Conservation (phyloP, 2,888 invertebrate genomes). For the Acanthopleura granulata region DNA sequence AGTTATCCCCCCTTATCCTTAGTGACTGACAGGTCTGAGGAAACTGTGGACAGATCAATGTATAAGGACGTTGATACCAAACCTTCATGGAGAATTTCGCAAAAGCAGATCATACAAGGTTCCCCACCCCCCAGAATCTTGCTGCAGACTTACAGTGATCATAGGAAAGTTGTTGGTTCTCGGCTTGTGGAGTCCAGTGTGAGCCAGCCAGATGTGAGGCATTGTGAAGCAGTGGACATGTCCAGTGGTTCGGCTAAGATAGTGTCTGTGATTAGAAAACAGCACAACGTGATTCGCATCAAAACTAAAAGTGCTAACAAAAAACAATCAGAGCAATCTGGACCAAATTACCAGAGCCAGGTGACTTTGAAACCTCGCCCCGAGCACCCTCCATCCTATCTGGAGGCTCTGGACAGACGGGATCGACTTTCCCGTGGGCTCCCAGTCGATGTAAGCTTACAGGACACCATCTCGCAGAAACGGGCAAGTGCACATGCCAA, state of each 20-base stretch:
- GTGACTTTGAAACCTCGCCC: constrained; percentile 43
- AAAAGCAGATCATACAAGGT: neutral
- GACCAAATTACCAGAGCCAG: too few relatives aligned
- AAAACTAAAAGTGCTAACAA: neutral
- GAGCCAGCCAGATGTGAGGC: neutral
- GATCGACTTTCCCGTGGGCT: constrained; percentile 43
- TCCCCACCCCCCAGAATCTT: neutral
- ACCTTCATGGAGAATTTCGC: neutral
- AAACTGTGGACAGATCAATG: too few relatives aligned
- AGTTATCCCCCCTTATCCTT: neutral
- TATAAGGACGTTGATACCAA: neutral
- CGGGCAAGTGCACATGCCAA: constrained; percentile 55
- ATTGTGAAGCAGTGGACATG: neutral
- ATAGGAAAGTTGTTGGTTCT: neutral
- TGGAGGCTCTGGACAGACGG: constrained; percentile 57
- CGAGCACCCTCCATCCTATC: constrained; percentile 57
- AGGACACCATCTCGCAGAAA: constrained; percentile 44
- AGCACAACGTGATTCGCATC: constrained; percentile 1
- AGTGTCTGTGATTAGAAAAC: constrained; percentile 14
- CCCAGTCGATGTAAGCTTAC: constrained; percentile 40
- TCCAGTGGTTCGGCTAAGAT: neutral
- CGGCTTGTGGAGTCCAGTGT: too few relatives aligned
- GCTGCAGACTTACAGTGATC: neutral
- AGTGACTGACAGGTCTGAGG: neutral
- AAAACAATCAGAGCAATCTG: constrained; percentile 4